Conservation (phyloP, 1,140 invertebrate species). For the Samia ricini region DNA sequence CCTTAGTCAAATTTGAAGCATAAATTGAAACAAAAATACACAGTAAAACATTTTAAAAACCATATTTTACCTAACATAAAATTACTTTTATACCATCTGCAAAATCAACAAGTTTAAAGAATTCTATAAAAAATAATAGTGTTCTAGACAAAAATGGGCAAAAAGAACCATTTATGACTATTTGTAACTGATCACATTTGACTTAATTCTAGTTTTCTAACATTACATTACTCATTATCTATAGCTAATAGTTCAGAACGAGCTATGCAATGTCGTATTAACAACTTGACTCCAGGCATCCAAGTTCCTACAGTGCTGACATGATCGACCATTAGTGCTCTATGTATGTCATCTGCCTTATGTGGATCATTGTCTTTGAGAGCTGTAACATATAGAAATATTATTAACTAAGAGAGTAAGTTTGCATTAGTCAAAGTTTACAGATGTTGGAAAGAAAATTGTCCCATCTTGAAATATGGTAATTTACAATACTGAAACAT, state of each 20-base stretch:
- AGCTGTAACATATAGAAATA: constrained; percentile 55
- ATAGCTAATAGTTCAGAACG: constrained; percentile 64
- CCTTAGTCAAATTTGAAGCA: too few relatives aligned
- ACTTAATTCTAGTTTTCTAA: neutral
- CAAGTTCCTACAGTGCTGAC: constrained; percentile 71
- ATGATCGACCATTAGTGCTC: constrained; percentile 77
- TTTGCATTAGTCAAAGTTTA: too few relatives aligned
- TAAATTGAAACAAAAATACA: too few relatives aligned
- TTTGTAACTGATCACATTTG: neutral
- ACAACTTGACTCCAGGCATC: constrained; percentile 77
- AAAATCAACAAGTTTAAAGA: too few relatives aligned
- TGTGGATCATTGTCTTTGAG: constrained; percentile 57
- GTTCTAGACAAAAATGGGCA: neutral
- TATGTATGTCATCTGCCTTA: constrained; percentile 75
- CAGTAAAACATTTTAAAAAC: too few relatives aligned
- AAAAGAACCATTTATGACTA: neutral
- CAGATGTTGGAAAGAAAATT: too few relatives aligned
- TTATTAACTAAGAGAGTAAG: neutral
- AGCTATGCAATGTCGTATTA: constrained; percentile 68
- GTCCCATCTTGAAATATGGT: too few relatives aligned
- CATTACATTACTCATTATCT: constrained; percentile 52
- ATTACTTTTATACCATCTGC: too few relatives aligned
- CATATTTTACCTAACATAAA: too few relatives aligned
- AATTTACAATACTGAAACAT: too few relatives aligned
- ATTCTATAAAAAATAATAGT: neutral